phyloP scores from a whole-genome alignment of 2,888 invertebrate species.

The Ochropleura plecta region DNA sequence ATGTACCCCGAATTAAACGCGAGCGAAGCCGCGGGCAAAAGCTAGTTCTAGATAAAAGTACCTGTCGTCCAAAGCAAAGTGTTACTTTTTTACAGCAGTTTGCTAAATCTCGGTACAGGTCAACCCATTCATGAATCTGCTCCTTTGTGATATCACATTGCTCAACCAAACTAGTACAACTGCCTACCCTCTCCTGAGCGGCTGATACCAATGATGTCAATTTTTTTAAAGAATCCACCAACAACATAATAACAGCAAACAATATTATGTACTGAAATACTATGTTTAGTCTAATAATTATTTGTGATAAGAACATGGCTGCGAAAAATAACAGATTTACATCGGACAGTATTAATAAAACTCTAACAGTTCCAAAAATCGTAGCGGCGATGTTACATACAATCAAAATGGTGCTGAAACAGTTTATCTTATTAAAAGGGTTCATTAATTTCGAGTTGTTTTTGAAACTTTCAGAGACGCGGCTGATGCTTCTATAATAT shows the following conservation, averaged over 20 bases:
- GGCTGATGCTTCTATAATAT: neutral
- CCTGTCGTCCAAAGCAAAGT: constrained; percentile 25
- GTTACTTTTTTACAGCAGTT: constrained; percentile 31
- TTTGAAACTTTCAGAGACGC: too few species aligned
- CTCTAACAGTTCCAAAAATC: neutral
- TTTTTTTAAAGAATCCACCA: constrained; percentile 9
- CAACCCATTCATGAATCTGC: constrained; percentile 32
- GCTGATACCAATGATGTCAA: constrained; percentile 3
- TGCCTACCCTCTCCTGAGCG: neutral
- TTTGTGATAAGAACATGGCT: constrained; percentile 4
- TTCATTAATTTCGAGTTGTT: neutral
- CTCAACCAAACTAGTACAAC: neutral
- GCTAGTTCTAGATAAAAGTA: neutral
- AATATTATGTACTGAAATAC: constrained; percentile 10
- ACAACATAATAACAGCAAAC: constrained; percentile 20
- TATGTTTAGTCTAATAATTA: constrained; percentile 4
- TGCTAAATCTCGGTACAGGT: constrained; percentile 22
- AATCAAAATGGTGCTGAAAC: constrained; percentile 10
- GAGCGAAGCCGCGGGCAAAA: too few species aligned
- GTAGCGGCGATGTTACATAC: neutral
- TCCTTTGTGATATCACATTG: constrained; percentile 1
- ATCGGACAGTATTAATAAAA: neutral
- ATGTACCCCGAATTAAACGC: too few species aligned
- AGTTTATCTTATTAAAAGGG: neutral
- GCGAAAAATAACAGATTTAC: neutral